Base-by-base conservation (phyloP, 2,888 invertebrate species). In the Andrena camellia region DNA sequence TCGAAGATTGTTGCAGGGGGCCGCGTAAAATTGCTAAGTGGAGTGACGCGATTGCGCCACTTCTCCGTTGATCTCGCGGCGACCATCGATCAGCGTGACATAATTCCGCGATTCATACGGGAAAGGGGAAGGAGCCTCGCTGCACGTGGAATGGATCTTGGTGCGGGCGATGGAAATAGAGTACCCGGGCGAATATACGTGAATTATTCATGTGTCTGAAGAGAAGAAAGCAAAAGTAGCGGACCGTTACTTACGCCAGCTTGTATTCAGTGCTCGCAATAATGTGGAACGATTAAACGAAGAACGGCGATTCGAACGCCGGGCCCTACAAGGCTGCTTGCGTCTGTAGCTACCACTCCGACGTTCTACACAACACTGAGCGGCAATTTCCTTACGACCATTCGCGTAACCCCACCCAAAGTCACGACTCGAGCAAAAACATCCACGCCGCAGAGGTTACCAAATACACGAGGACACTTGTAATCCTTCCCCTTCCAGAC, bases 21-120 rank as follows among this genome's bases (percentile, higher is more conserved):
- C 74, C 62, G 75, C 67, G 81, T 84, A 81, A 78, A 81, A 76
- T 60, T 62, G 73, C 62, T 84, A 84, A 78, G 67, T 81, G 67
- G 67, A 54, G 67, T 74, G 77, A 86, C 69, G 70, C 74, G 69
- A 79, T 79, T 74, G 69, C 79, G 54, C 64, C 79, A 64, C 73
- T 78, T 60, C 23, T 5, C 42, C 35, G 35, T 68, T 48, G 23
- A 72, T 72, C 68, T 42, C 29, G n/a, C 63, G 13, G 33, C 35
- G 67, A 50, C 48, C 48, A 54, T 67, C 54, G 48, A 69, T 60
- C 66, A 54, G 31, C 75, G 75, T 20, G 33, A 26, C 54, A n/a
- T 33, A 52, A 33, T 54, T 35, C 8, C 20, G 23, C 57, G 57
- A 20, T 23, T 52, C 67, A 4, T 23, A 17, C 13, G 31, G n/a